Percentiles rank a stretch among this genome's conserved stretches.
phyloP scores from a whole-genome alignment of 2,113 vertebrate genomes.

The Microcebus lehilahytsara region DNA sequence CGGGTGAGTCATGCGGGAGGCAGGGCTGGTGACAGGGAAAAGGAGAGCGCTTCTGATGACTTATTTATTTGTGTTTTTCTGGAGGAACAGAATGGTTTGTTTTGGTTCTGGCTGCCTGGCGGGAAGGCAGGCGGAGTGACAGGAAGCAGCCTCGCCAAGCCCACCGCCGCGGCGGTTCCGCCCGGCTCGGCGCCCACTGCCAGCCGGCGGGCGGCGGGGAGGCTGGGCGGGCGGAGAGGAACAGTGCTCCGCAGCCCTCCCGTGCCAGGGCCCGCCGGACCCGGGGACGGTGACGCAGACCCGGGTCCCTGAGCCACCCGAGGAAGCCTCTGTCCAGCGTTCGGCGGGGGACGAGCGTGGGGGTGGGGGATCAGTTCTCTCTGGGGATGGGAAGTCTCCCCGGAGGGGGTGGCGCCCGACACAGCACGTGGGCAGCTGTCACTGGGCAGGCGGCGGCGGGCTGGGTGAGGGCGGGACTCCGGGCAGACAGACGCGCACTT shows the following conservation, averaged over 20 bases:
- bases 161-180: not conserved
- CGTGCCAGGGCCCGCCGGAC: fast-evolving
- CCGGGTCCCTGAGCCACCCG: not conserved
- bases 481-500: not conserved
- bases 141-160: not conserved
- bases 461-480: not conserved
- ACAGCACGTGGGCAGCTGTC: fast-evolving
- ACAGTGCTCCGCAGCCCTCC: fast-evolving
- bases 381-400: not conserved
- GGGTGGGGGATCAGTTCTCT: not conserved
- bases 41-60: not conserved
- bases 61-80: slow-evolving; percentile 51
- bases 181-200: not conserved
- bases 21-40: not conserved
- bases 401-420: not conserved
- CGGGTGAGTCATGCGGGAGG: not conserved
- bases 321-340: not conserved
- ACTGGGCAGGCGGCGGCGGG: not conserved
- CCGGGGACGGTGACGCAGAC: fast-evolving
- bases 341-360: fast-evolving
- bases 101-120: slow-evolving; percentile 24
- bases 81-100: slow-evolving; percentile 36
- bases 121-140: not conserved
- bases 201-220: fast-evolving
- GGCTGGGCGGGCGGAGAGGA: too few relatives aligned